phyloP scores from a whole-genome alignment of 2,797 vertebrate species.

The Chiloscyllium punctatum region DNA sequence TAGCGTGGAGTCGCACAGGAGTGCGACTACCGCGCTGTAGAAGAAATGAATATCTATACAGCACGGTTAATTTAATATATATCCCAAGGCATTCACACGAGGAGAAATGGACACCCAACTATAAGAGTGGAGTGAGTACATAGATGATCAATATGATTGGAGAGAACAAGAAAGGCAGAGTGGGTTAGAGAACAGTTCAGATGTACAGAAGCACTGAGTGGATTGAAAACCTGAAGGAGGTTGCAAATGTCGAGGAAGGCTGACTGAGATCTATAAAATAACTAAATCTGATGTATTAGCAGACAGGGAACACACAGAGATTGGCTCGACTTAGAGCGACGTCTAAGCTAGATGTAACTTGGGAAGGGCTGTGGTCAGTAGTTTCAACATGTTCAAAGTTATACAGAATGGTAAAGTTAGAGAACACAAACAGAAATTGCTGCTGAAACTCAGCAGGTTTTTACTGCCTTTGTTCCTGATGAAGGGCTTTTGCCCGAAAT shows the following conservation, averaged over 20 bases:
- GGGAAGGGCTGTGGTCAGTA: not conserved
- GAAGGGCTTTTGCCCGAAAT: too few relatives aligned
- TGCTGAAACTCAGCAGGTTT: too few relatives aligned
- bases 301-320: not conserved
- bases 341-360: not conserved
- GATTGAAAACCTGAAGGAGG: not conserved
- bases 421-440: not conserved
- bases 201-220: not conserved
- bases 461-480: too few relatives aligned
- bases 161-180: not conserved
- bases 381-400: not conserved
- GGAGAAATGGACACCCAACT: not conserved
- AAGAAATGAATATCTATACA: not conserved
- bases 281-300: not conserved
- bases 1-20: too few relatives aligned
- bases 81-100: not conserved
- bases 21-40: too few relatives aligned
- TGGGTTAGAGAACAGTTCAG: not conserved
- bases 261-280: not conserved
- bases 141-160: not conserved
- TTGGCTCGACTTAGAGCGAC: not conserved
- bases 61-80: not conserved
- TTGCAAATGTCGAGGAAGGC: not conserved
- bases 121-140: not conserved
- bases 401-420: not conserved